Evolutionary conservation across 1,140 invertebrate species (phyloP).

Genomic region (Drosophila guanche): DNA sequence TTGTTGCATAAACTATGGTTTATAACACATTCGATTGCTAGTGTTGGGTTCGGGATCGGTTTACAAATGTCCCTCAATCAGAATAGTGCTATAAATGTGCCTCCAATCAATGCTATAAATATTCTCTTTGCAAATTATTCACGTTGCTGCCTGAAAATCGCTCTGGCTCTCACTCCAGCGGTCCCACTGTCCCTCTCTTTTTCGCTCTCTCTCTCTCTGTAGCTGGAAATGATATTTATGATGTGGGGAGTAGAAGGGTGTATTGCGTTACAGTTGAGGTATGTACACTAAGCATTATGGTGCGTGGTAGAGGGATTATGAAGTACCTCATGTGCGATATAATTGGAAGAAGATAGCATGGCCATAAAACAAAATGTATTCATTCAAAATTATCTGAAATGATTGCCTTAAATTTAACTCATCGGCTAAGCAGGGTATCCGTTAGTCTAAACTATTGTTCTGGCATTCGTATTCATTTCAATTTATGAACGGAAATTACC

Average conservation of each 20-base stretch:
- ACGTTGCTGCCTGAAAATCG: conserved; percentile 13
- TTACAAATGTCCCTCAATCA: conserved; percentile 11
- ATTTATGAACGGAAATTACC: conserved; percentile 55
- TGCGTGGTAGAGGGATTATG: no score
- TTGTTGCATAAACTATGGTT: conserved; percentile 34
- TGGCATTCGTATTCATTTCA: conserved; percentile 5
- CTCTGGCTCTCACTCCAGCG: no score
- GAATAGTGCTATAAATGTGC: neutral
- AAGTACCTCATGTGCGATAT: no score
- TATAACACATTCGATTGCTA: conserved; percentile 3
- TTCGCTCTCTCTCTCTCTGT: conserved; percentile 1
- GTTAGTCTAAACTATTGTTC: no score
- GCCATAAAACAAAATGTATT: no score
- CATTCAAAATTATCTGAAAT: no score
- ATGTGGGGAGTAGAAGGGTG: no score
- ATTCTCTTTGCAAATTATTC: conserved; percentile 36
- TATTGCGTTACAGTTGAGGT: no score
- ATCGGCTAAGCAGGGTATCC: no score
- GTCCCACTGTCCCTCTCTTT: neutral
- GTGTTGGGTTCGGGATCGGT: neutral
- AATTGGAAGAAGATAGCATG: no score
- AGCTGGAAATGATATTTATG: conserved; percentile 1
- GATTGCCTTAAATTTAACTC: no score
- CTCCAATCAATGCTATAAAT: neutral
- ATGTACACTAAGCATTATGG: no score